A percentile compares a stretch with the other conserved stretches of the same genome.
phyloP scores from a whole-genome alignment of 2,888 invertebrate species.

The Zele albiditarsus region DNA sequence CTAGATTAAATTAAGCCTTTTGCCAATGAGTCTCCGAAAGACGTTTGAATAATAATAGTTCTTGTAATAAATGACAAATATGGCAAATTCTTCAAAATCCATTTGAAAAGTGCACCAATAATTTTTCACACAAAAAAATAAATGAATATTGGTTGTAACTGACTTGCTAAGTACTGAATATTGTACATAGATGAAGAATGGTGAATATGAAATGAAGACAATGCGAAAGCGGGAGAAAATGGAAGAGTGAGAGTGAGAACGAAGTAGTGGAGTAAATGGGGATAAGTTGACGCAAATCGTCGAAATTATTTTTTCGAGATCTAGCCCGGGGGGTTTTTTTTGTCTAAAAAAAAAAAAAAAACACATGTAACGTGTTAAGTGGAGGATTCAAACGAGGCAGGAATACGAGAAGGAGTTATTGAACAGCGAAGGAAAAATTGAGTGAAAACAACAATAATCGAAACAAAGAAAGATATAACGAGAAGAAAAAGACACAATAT shows the following conservation, averaged over 20 bases:
- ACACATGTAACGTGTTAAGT: background rate
- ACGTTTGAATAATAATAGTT: slow-evolving; percentile 3
- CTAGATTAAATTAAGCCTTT: background rate
- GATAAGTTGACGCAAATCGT: background rate
- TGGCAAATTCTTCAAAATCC: background rate
- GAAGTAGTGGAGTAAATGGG: background rate
- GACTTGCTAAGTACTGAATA: slow-evolving; percentile 38
- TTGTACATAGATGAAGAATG: slow-evolving; percentile 51
- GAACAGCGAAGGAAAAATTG: background rate
- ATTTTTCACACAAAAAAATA: background rate
- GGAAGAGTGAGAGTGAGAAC: background rate
- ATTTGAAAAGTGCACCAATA: background rate
- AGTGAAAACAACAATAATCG: slow-evolving; percentile 11
- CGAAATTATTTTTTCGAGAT: background rate
- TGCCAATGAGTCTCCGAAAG: background rate
- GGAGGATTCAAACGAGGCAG: background rate
- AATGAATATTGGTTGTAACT: background rate
- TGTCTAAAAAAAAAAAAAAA: slow-evolving; percentile 1
- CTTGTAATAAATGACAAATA: slow-evolving; percentile 6
- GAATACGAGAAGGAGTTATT: background rate
- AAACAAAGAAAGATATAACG: background rate
- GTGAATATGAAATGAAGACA: background rate
- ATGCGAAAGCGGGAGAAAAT: slow-evolving; percentile 10
- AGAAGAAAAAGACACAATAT: slow-evolving; percentile 34
- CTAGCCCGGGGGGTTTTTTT: background rate